Evolutionary conservation across 2,797 vertebrate species (phyloP).

Genomic region (Tragelaphus eurycerus): DNA sequence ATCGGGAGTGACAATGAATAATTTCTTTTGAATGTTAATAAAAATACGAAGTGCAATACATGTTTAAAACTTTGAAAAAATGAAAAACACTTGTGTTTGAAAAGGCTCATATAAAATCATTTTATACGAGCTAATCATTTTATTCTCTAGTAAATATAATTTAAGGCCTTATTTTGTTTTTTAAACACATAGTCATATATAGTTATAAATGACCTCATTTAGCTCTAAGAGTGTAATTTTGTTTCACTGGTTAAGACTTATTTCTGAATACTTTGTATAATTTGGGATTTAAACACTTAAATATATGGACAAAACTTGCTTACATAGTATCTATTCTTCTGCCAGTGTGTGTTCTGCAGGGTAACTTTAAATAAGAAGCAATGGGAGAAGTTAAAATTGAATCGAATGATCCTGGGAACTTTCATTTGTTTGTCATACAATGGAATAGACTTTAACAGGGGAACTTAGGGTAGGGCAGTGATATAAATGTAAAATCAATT

Average conservation of each 20-base stretch:
- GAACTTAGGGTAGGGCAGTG: background rate
- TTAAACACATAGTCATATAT: background rate
- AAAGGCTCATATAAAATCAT: background rate
- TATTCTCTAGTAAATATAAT: background rate
- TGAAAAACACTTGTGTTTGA: background rate
- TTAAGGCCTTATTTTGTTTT: background rate
- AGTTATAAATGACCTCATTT: background rate
- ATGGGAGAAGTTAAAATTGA: background rate
- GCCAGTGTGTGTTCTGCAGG: background rate
- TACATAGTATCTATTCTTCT: background rate
- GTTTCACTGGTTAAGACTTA: constrained; percentile 18
- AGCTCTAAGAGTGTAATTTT: constrained; percentile 31
- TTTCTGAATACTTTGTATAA: constrained; percentile 44
- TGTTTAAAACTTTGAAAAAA: background rate
- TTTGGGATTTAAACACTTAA: constrained; percentile 2
- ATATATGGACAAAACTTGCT: background rate
- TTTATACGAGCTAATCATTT: constrained; percentile 4
- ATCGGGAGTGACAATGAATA: background rate
- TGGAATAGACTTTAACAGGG: background rate
- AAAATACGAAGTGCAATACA: background rate
- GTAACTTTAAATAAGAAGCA: constrained; percentile 13
- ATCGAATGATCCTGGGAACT: background rate
- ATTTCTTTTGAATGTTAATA: background rate
- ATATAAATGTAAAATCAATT: constrained; percentile 15
- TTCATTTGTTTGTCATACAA: background rate